Conservation (phyloP, 1,140 invertebrate species). For the Drosophila rufa region DNA sequence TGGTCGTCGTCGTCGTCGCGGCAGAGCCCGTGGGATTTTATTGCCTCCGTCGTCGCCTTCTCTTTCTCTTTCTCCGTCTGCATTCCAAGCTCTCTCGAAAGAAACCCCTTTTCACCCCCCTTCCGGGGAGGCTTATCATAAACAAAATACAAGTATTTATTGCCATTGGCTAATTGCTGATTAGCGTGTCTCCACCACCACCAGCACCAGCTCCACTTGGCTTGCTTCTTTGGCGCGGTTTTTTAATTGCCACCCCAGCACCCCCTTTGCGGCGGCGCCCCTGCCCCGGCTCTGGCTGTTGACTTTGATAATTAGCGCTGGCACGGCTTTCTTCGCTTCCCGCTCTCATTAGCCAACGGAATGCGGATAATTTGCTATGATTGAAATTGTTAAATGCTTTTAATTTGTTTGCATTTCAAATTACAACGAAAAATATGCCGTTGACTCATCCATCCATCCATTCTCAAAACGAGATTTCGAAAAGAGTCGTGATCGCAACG, state of each 20-base stretch:
- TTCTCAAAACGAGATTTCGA: conserved; percentile 19
- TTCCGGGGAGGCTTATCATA: conserved; percentile 33
- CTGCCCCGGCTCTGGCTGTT: conserved; percentile 28
- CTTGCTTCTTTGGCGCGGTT: conserved; percentile 34
- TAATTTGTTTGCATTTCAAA: conserved; percentile 79
- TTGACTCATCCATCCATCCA: conserved; percentile 36
- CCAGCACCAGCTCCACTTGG: conserved; percentile 36
- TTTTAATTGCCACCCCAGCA: conserved; percentile 39
- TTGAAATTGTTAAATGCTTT: conserved; percentile 76
- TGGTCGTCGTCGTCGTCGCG: conserved; percentile 14
- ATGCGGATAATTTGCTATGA: conserved; percentile 79
- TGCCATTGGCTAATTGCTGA: conserved; percentile 76
- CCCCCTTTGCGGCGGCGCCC: conserved; percentile 1
- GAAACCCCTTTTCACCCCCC: not conserved
- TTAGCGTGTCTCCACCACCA: conserved; percentile 57
- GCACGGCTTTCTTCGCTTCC: conserved; percentile 42
- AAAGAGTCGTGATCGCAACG: conserved; percentile 22
- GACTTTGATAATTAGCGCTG: conserved; percentile 68
- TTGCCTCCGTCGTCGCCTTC: conserved; percentile 7
- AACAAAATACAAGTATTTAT: conserved; percentile 67
- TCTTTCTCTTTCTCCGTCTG: conserved; percentile 13
- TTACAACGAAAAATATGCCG: conserved; percentile 28
- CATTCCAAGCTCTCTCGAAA: conserved; percentile 32
- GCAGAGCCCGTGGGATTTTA: conserved; percentile 58
- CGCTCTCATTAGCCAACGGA: conserved; percentile 68